phyloP scores from a whole-genome alignment of 2,113 vertebrate genomes.

The Dolichallabes microphthalmus region DNA sequence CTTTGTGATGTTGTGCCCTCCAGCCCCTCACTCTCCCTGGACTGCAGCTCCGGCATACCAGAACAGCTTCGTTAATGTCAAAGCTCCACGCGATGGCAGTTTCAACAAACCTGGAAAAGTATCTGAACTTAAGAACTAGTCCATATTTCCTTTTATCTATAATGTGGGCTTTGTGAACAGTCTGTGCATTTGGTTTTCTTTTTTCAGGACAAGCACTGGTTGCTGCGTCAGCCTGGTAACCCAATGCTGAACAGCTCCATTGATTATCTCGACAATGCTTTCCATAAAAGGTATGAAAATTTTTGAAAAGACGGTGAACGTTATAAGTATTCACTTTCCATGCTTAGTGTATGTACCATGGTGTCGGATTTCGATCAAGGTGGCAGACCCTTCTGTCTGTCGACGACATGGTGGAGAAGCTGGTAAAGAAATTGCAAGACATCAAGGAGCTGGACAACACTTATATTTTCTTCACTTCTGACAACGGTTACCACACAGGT shows the following conservation, averaged over 20 bases:
- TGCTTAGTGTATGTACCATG: neutral
- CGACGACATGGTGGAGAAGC: constrained; percentile 75
- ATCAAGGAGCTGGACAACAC: constrained; percentile 73
- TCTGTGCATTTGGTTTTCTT: neutral
- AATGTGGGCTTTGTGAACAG: neutral
- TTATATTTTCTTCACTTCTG: constrained; percentile 77
- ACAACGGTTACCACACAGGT: constrained; percentile 81
- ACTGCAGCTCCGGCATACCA: constrained; percentile 72
- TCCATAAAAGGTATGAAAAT: constrained; percentile 66
- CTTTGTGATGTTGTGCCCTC: constrained; percentile 76
- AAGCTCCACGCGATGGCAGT: constrained; percentile 76
- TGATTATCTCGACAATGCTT: constrained; percentile 69
- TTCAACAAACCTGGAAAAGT: constrained; percentile 75
- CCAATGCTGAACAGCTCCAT: constrained; percentile 72
- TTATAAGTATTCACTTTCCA: neutral
- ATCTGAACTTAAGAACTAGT: neutral
- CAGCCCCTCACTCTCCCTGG: constrained; percentile 77
- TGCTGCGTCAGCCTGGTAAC: constrained; percentile 73
- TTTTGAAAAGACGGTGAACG: no score
- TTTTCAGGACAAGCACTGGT: constrained; percentile 78
- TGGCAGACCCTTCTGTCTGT: constrained; percentile 78
- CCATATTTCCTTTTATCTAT: neutral
- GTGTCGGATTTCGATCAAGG: constrained; percentile 53
- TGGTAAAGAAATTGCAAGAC: constrained; percentile 72
- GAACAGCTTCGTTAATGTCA: constrained; percentile 61